These are phyloP conservation scores for Therioaphis trifolii DNA, from an alignment of 2,888 invertebrate species.

Conservation along the genomic window DNA sequence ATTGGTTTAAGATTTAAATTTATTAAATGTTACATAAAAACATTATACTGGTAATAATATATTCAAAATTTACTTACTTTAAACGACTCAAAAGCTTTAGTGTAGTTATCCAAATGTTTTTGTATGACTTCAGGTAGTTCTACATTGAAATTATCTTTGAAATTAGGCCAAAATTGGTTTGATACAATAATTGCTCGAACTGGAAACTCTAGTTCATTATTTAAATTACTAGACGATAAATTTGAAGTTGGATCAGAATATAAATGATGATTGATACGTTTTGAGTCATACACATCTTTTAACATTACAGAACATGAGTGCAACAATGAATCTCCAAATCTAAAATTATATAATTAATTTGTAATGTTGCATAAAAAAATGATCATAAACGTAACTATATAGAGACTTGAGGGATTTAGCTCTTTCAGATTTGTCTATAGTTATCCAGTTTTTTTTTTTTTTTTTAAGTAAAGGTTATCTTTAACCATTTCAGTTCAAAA, in stretches of 20 bases:
- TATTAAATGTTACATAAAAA: neutral
- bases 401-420: too few species aligned
- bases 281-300: constrained; percentile 96
- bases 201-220: constrained; percentile 72
- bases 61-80: constrained; percentile 71
- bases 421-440: too few species aligned
- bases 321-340: constrained; percentile 95
- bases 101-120: constrained; percentile 85
- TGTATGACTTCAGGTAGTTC: constrained; percentile 85
- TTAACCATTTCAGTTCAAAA: too few species aligned
- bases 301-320: constrained; percentile 99
- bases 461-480: too few species aligned
- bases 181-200: constrained; percentile 92
- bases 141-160: constrained; percentile 88
- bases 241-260: constrained; percentile 76
- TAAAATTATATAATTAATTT: constrained; percentile 63
- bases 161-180: constrained; percentile 98
- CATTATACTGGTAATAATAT: neutral
- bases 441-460: too few species aligned
- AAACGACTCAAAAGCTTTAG: constrained; percentile 88
- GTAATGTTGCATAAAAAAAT: neutral
- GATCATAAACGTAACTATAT: too few species aligned
- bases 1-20: neutral
- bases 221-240: constrained; percentile 50
- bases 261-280: constrained; percentile 88